A percentile compares a stretch with the other conserved stretches of the same genome.
Conservation (phyloP, 2,888 invertebrate species). For the Euproctis similis region DNA sequence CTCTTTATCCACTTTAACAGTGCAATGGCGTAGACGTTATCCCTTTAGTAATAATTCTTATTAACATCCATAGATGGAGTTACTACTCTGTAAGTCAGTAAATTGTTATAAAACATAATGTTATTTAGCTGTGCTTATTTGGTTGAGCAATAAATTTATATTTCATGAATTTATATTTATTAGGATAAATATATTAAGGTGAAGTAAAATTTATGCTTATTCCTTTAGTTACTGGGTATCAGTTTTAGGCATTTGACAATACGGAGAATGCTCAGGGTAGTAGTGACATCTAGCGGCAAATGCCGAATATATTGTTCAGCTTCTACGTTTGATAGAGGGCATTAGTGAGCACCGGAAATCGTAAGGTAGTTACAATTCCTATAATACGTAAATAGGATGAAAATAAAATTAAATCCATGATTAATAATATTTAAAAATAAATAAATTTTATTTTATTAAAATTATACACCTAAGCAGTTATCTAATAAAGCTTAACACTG, state of each 20-base stretch:
- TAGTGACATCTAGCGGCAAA: too few species aligned
- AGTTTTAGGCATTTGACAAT: too few species aligned
- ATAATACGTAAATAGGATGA: neutral
- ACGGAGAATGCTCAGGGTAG: too few species aligned
- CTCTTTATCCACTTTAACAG: neutral
- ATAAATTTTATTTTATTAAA: neutral
- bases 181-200: too few species aligned
- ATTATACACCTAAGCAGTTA: constrained; percentile 2
- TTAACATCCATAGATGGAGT: too few species aligned
- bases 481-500: constrained; percentile 31
- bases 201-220: too few species aligned
- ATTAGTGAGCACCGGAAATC: constrained; percentile 22
- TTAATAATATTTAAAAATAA: neutral
- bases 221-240: too few species aligned
- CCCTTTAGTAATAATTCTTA: neutral
- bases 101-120: too few species aligned
- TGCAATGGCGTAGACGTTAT: neutral
- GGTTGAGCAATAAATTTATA: too few species aligned
- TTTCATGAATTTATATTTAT: too few species aligned
- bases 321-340: constrained; percentile 19
- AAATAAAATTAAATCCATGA: neutral
- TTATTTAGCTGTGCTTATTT: too few species aligned
- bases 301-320: constrained; percentile 3
- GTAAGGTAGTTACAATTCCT: neutral
- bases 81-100: too few species aligned